Evolutionary conservation across 2,113 vertebrate genomes (phyloP), one percentile per base, ranked within the genome.

Genomic region (Labrus mixtus): DNA sequence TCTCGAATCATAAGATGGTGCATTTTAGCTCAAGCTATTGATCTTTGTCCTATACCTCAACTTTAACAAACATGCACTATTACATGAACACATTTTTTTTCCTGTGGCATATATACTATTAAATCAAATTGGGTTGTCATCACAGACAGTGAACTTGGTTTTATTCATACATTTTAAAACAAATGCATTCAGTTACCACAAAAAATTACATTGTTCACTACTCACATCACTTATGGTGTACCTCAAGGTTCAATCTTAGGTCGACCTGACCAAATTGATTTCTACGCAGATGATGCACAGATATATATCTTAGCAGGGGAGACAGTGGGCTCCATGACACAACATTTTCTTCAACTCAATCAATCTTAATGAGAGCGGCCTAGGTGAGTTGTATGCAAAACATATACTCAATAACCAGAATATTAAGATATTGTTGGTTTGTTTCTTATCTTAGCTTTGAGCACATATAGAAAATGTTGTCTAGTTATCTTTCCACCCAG

Each of bases 41-140:
- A 76, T 73, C 74, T 65, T 54, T 68, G 72, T 64, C 22, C 65
- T 23, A 4, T 64, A 55, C 57, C 43, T 82, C 76, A 85, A 64
- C 45, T 67, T 76, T 58, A 39, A 67, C 48, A 69, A 46, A 61
- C 63, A 73, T 45, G 23, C 37, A 39, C 25, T 29, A 71, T 45
- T 16, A 71, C n/a, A 13, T 55, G 29, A 60, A 10, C 22, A 10
- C 22, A n/a, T 16, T 36, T 46, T 60, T 3, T 54, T 50, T 76
- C 16, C 13, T 50, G 22, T 72, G 36, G 33, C 39, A 41, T 54
- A 58, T 69, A 48, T 67, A 33, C 23, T 68, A 1, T 63, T 39
- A 3, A n/a, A 8, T n/a, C 17, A 4, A 3, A 45, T 15, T 45
- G 43, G 12, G 43, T 15, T 45, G 11, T 4, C 13, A 45, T 45